Evolutionary conservation across 2,797 vertebrate species (phyloP).

Genomic region (Clarias pachynema): DNA sequence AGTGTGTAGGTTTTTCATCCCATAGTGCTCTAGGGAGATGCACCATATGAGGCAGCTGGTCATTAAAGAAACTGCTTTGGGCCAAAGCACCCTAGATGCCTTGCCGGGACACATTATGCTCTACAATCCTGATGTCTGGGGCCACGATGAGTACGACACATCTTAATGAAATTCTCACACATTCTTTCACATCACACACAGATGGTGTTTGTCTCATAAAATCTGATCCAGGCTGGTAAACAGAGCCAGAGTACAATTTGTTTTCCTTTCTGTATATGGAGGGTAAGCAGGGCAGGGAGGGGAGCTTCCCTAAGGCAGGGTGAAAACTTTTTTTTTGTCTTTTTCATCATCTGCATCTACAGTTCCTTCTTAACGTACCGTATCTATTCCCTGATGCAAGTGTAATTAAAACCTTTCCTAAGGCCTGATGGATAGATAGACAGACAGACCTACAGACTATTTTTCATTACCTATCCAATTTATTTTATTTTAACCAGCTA

Average conservation of each 20-base stretch:
- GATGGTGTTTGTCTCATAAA: constrained; percentile 78
- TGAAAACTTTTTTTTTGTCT: constrained; percentile 6
- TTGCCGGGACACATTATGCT: constrained; percentile 68
- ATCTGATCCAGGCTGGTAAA: constrained; percentile 71
- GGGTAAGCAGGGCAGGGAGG: not conserved
- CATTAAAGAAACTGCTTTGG: constrained; percentile 73
- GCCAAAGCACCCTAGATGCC: constrained; percentile 67
- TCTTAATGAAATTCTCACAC: constrained; percentile 71
- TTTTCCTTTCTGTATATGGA: not conserved
- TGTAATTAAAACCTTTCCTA: not conserved
- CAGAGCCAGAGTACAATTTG: constrained; percentile 58
- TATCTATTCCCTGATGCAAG: not conserved
- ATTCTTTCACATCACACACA: constrained; percentile 71
- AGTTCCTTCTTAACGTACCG: not conserved
- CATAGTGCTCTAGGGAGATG: constrained; percentile 41
- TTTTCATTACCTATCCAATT: not conserved
- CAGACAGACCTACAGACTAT: not conserved
- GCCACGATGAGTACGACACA: constrained; percentile 54
- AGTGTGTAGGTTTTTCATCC: constrained; percentile 26
- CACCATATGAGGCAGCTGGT: constrained; percentile 74
- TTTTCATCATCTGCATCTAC: constrained; percentile 11
- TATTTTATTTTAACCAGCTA: not conserved
- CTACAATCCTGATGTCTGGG: constrained; percentile 64
- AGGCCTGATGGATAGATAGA: not conserved
- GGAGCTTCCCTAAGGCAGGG: not conserved